Evolutionary conservation across 2,888 invertebrate species (phyloP), one percentile per base, ranked within the genome.

Genomic region (Geophilus truncorum): DNA sequence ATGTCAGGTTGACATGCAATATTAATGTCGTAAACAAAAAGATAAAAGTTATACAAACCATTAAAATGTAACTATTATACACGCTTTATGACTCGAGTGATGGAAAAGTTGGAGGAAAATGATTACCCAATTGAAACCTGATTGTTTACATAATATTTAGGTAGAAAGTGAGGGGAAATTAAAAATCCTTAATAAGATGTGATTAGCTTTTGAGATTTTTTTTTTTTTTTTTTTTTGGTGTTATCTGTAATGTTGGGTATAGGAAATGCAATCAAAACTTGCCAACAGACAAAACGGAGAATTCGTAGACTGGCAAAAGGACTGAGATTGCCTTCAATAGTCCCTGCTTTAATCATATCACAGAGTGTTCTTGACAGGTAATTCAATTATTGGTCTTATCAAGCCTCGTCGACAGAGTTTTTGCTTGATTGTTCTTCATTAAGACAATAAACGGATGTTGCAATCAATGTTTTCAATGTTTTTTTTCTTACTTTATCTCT

Each of bases 331-430:
- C n/a, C 70, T 70, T 25, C 70, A 70, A 70, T 70, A 12, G 70
- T 25, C 15, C 70, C 28, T 70, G 25, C 70, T 70, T 70, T 70
- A 70, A 70, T 70, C 70, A 70, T 70, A 28, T 70, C 70, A 70
- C 25, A 6, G 12, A 70, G 70, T 70, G 70, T 70, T 70, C 70
- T 25, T 70, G 70, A 70, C 70, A 70, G 25, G 70, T 70, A 70
- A 70, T 28, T 70, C 70, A 70, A 70, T 70, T 70, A 70, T 70
- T 70, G 70, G 70, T 25, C 70, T 70, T 28, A 70, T 70, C 70
- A 70, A n/a, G 28, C 25, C 70, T 70, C 25, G 28, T 45, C 45
- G 28, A 28, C 70, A 70, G 57, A 62, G 25, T 70, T 28, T 62
- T 28, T 70, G 12, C 70, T 70, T 70, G 70, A 70, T 28, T 70